Evolutionary conservation across 1,140 invertebrate species (phyloP), one percentile per base, ranked within the genome.

Genomic region (Danaus plexippus): DNA sequence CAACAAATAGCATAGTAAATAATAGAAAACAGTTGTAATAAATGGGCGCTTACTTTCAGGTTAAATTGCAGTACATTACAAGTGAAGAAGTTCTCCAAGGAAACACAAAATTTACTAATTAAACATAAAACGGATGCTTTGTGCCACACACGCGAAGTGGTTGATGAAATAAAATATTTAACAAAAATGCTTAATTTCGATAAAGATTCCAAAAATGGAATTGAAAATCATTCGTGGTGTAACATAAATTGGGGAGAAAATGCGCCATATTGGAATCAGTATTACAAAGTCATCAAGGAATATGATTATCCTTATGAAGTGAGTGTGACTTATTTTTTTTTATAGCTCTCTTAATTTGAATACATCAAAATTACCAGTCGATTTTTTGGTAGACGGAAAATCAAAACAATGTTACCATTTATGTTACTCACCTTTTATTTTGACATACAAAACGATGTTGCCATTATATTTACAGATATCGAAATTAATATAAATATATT

Each of bases 201-300:
- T 15, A 77, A 67, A 45, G 56, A 68, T 0, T 12, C 40, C 0
- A 51, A 49, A 10, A 67, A 66, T 48, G 47, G 50, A 42, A 18
- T 54, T 0, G 52, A 53, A 11, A 43, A 49, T 9, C 50, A 59
- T 15, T 59, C 63, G 15, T 87, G 84, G 84, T 67, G 49, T 48
- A 84, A 85, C 57, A 73, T 84, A 7, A 84, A 87, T 54, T 87
- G 85, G 82, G 81, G 82, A 0, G 78, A 82, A 0, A 79, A 86
- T 59, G 77, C 81, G 0, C 84, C 84, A 0, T 85, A 85, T 57
- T 87, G 84, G 84, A 85, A 85, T 54, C 73, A 87, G 52, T 83
- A 81, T 52, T 88, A 87, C 57, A 83, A 75, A 53, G 52, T 80
- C 50, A 70, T 87, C 8, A 72, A 63, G 41, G 80, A 85, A 55